A percentile compares a stretch with the other conserved stretches of the same genome.
Conservation (phyloP, 2,113 vertebrate species). For the Chionis minor region DNA sequence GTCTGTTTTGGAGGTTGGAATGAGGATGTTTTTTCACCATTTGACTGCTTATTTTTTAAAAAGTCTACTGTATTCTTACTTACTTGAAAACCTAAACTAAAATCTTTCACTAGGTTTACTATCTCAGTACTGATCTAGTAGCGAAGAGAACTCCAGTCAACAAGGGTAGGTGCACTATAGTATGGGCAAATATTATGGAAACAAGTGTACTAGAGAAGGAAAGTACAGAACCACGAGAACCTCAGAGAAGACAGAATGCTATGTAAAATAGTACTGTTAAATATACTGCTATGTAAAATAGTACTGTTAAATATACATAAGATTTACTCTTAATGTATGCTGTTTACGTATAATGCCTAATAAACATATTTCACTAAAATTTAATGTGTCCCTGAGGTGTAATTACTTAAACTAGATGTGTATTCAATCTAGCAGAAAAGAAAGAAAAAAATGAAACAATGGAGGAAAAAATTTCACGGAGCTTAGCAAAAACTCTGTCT, state of each 20-base stretch:
- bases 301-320: background rate
- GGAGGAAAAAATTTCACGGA: background rate
- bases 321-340: slow-evolving; percentile 1
- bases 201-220: background rate
- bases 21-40: background rate
- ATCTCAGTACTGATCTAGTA: slow-evolving; percentile 43
- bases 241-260: slow-evolving; percentile 17
- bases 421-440: background rate
- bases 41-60: slow-evolving; percentile 29
- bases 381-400: slow-evolving; percentile 4
- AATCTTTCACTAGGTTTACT: slow-evolving; percentile 50
- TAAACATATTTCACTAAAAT: slow-evolving; percentile 49
- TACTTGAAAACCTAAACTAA: slow-evolving; percentile 57
- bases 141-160: background rate
- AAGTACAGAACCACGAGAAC: background rate
- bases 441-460: background rate
- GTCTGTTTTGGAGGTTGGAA: background rate
- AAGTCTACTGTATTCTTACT: slow-evolving; percentile 25
- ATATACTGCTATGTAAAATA: slow-evolving; percentile 13
- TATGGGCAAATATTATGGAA: background rate
- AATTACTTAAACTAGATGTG: slow-evolving; percentile 19
- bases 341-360: slow-evolving; percentile 54
- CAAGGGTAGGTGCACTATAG: background rate
- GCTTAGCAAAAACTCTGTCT: background rate
- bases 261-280: slow-evolving; percentile 9